These are phyloP conservation scores for Stratiomys singularior DNA, from an alignment of 2,888 invertebrate genomes.

Conservation along the genomic window DNA sequence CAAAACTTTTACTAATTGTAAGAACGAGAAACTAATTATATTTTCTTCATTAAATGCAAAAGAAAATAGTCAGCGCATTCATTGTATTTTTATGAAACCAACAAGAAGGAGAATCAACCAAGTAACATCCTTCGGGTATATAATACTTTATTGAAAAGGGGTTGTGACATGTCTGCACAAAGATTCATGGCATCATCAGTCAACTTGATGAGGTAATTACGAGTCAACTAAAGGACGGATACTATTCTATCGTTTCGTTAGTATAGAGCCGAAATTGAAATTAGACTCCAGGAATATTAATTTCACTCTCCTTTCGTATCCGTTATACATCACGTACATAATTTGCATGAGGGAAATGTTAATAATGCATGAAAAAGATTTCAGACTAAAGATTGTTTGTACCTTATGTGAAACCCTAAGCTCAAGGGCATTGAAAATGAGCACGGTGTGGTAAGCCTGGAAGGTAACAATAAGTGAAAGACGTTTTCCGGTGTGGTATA, in stretches of 20 bases:
- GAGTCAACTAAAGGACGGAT: conserved; percentile 51
- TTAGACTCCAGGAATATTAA: conserved; percentile 49
- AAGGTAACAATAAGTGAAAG: too few species aligned
- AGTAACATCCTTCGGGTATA: conserved; percentile 29
- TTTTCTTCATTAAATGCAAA: too few species aligned
- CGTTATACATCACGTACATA: not conserved
- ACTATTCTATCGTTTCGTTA: conserved; percentile 29
- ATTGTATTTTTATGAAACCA: too few species aligned
- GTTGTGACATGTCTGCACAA: conserved; percentile 48
- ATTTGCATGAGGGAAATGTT: conserved; percentile 39
- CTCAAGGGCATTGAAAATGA: not conserved
- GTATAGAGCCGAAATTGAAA: conserved; percentile 47
- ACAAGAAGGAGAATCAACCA: not conserved
- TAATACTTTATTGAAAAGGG: conserved; percentile 46
- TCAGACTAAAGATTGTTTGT: not conserved
- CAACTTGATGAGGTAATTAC: conserved; percentile 66
- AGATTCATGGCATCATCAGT: conserved; percentile 64
- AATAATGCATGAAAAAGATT: conserved; percentile 5
- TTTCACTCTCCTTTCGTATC: conserved; percentile 37
- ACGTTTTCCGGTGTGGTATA: too few species aligned
- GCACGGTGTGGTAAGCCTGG: too few species aligned
- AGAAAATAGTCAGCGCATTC: too few species aligned
- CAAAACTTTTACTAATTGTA: too few species aligned
- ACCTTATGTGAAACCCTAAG: not conserved
- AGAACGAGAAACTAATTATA: too few species aligned